Conservation (phyloP, 2,888 invertebrate genomes). For the Ennomos erosarius region DNA sequence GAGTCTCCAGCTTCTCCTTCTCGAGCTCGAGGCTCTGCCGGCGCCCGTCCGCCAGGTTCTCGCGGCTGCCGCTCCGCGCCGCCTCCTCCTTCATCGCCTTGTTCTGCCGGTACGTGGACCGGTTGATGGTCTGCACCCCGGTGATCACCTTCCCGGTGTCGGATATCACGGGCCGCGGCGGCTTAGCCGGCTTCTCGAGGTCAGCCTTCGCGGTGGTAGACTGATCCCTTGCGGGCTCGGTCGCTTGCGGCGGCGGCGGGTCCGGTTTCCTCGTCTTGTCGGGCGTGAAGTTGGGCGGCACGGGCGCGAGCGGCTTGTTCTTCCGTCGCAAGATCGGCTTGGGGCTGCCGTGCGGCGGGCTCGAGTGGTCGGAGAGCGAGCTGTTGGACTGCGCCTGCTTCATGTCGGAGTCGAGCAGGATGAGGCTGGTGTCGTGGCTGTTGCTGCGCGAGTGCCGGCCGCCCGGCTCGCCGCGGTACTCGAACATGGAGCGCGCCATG, state of each 20-base stretch:
- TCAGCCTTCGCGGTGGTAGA: slow-evolving; percentile 60
- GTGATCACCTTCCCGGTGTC: slow-evolving; percentile 78
- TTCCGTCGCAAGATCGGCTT: slow-evolving; percentile 89
- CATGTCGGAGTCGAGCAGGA: slow-evolving; percentile 76
- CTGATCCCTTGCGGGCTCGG: slow-evolving; percentile 44
- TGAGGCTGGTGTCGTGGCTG: slow-evolving; percentile 86
- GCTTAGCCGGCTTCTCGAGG: slow-evolving; percentile 86
- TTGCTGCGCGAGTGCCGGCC: slow-evolving; percentile 84
- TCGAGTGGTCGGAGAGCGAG: slow-evolving; percentile 88
- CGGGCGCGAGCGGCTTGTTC: slow-evolving; percentile 90
- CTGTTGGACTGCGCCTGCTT: slow-evolving; percentile 88
- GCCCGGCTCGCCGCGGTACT: slow-evolving; percentile 34
- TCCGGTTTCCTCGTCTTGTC: slow-evolving; percentile 73
- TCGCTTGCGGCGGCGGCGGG: slow-evolving; percentile 46
- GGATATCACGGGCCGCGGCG: slow-evolving; percentile 85
- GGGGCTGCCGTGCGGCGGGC: slow-evolving; percentile 90
- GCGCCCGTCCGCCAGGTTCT: slow-evolving; percentile 73
- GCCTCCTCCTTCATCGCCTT: slow-evolving; percentile 80
- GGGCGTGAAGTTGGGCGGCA: slow-evolving; percentile 86
- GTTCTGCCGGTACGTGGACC: slow-evolving; percentile 83
- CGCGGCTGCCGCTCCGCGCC: slow-evolving; percentile 68
- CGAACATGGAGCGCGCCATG: slow-evolving; percentile 22
- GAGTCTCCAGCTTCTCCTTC: slow-evolving; percentile 72
- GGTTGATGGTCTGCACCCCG: slow-evolving; percentile 86
- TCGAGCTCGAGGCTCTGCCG: slow-evolving; percentile 85